These are phyloP conservation scores for Mormoops blainvillei DNA, from an alignment of 2,113 vertebrate species.

Conservation along the genomic window DNA sequence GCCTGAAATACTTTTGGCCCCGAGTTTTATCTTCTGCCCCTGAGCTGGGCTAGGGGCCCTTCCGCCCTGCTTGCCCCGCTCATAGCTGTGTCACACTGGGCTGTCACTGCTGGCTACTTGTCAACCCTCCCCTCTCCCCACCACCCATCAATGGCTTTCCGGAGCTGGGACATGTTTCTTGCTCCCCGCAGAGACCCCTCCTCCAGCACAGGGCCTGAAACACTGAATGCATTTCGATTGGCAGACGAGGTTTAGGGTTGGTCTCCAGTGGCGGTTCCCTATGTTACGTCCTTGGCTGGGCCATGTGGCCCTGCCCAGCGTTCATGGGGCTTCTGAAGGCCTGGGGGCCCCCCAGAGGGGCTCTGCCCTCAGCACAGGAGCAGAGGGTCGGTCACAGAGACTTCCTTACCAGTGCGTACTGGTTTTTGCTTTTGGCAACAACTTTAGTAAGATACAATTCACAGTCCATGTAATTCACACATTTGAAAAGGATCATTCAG, in stretches of 20 bases:
- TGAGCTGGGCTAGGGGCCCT: not conserved
- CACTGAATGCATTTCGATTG: not conserved
- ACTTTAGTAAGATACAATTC: not conserved
- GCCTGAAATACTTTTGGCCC: not conserved
- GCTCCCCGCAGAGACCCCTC: too few relatives aligned
- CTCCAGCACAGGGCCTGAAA: not conserved
- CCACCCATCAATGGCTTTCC: too few relatives aligned
- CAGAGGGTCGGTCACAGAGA: not conserved
- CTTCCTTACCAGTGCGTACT: accelerated
- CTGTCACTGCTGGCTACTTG: not conserved
- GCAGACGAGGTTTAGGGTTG: accelerated
- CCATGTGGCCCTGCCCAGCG: not conserved
- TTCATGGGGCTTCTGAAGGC: not conserved
- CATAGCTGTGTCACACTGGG: not conserved
- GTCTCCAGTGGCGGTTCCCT: accelerated
- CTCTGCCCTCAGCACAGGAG: not conserved
- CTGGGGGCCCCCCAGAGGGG: too few relatives aligned
- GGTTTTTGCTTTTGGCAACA: not conserved
- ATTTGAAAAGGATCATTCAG: accelerated
- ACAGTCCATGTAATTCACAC: not conserved
- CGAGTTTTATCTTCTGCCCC: not conserved
- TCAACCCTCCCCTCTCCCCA: not conserved
- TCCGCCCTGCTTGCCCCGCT: not conserved
- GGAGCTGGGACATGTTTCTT: not conserved
- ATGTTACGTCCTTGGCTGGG: not conserved